Base-by-base conservation (phyloP, 2,888 invertebrate species). In the Metalampra italica region DNA sequence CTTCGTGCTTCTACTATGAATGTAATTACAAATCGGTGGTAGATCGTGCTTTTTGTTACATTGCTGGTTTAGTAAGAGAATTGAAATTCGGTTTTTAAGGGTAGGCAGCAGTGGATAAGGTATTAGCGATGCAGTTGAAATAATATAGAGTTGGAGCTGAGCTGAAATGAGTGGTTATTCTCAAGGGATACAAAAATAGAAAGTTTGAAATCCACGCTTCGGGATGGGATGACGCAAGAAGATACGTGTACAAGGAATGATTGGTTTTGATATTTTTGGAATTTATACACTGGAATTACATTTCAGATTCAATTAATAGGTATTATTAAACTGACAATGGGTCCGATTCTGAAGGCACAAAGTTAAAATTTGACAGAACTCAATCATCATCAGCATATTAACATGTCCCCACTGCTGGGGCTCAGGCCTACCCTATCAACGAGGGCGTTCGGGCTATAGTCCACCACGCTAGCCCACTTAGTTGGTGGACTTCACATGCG, bases 121-220 rank as follows among this genome's bases (percentile, higher is more conserved):
- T 38, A 12, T 12, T 13, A 9, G 38, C 29, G 29, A 45, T 38
- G 13, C n/a, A 1, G 12, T 38, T 9, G 38, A 9, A 7, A 7
- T 9, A 7, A 1, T 12, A n/a, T 44, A 9, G 36, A 9, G 5
- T 29, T 13, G 3, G n/a, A n/a, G 13, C n/a, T n/a, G n/a, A n/a
- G n/a, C n/a, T n/a, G n/a, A n/a, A n/a, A n/a, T 13, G 13, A 12
- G 51, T n/a, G 51, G 47, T 38, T 53, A 64, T 71, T 75, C 78
- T 68, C 72, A 71, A 66, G 68, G 59, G 57, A 51, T 60, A 62
- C 75, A 60, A 65, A 83, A 82, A 84, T 84, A 83, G 82, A 78
- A 55, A 56, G 53, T 56, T 67, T 64, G 62, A 66, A 73, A 66
- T 68, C 60, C 57, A 66, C 63, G 63, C 58, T 52, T 55, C 56